Conservation (phyloP, 1,140 invertebrate genomes). For the Drosophila athabasca region DNA sequence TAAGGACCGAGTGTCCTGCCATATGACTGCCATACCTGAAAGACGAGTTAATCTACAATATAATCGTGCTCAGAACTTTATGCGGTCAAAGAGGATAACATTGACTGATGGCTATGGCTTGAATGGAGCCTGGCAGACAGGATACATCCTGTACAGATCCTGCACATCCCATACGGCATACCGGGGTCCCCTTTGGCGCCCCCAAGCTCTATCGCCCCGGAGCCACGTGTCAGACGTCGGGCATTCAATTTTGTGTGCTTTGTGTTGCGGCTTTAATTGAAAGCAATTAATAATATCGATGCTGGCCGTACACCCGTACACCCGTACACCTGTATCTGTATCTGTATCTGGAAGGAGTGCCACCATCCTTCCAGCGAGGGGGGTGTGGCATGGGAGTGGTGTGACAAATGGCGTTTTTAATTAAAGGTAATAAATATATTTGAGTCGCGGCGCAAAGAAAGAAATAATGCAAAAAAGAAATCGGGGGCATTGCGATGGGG, state of each 20-base stretch:
- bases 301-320: conserved; percentile 13
- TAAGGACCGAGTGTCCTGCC: too few species aligned
- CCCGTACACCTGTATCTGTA: conserved; percentile 1
- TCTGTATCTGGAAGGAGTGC: conserved; percentile 6
- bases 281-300: conserved; percentile 69
- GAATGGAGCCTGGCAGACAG: too few species aligned
- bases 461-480: conserved; percentile 49
- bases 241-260: conserved; percentile 29
- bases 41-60: too few species aligned
- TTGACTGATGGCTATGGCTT: too few species aligned
- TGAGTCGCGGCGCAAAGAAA: conserved; percentile 44
- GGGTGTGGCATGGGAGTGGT: not conserved
- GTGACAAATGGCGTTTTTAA: conserved; percentile 59
- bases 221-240: not conserved
- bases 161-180: too few species aligned
- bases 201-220: too few species aligned
- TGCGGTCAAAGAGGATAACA: too few species aligned
- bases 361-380: not conserved
- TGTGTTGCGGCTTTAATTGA: conserved; percentile 54
- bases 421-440: conserved; percentile 60
- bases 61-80: too few species aligned
- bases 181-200: too few species aligned
- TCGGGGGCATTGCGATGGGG: conserved; percentile 29
- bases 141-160: too few species aligned
- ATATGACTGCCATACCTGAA: too few species aligned